Base-by-base conservation (phyloP, 2,888 invertebrate genomes). In the Falcaria lacertinaria region DNA sequence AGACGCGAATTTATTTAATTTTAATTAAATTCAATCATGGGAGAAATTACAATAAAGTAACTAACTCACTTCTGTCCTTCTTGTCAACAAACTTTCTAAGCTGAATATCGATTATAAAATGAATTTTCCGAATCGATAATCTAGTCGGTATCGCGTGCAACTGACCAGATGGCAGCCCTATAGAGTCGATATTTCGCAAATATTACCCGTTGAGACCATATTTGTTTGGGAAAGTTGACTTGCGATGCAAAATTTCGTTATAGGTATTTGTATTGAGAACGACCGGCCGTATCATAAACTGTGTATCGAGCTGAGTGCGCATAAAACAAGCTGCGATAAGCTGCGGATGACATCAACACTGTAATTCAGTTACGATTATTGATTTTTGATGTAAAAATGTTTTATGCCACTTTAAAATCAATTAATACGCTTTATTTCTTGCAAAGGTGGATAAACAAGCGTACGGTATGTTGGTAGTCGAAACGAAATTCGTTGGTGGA, bases 201-300 rank as follows among this genome's bases (percentile, higher is more conserved):
- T 61, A 51, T 52, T 60, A 77, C 78, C 62, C 60, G 71, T 56
- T 57, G 57, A 62, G 42, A 49, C 85, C 83, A 74, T 84, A 80
- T 83, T 71, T 52, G 81, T 68, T 56, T 60, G 79, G 74, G 85
- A 86, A 86, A 85, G 85, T 81, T 72, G 79, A 58, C 61, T 68
- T 58, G 48, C 66, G 64, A 69, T 57, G 70, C 65, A 61, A 74
- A 73, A 72, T 73, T 77, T 72, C 74, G 70, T 73, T 79, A 60
- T 74, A n/a, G n/a, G n/a, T n/a, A 79, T 72, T 73, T 71, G 70
- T 72, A 68, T 70, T 69, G 64, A 69, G 60, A 55, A 52, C 57
- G 49, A 55, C 53, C 57, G 49, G 56, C 47, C 63, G 47, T 64
- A 63, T 71, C 72, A 70, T 79, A 79, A 78, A 78, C 58, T 60